A percentile compares a stretch with the other conserved stretches of the same genome.
Evolutionary conservation across 2,113 vertebrate genomes (phyloP).

Genomic region (Cololabis saira): DNA sequence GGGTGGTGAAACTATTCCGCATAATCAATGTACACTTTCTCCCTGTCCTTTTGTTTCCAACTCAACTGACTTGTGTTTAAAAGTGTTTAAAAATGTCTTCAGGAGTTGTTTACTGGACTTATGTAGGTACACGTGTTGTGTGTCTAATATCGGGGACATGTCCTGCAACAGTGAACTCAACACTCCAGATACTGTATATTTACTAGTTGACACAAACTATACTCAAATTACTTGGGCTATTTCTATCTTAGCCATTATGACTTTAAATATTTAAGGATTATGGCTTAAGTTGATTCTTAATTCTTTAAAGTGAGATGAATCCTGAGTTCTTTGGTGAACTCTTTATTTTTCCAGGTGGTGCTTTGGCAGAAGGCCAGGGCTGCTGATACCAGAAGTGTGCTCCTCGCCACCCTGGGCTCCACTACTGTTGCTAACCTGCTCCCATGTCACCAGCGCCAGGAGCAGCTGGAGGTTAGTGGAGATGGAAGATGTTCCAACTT

Average conservation of each 20-base stretch:
- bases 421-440: constrained; percentile 86
- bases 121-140: constrained; percentile 79
- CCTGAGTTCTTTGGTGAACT: constrained; percentile 48
- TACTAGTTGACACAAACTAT: no score
- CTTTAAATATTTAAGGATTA: not conserved
- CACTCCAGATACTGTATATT: no score
- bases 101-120: constrained; percentile 78
- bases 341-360: constrained; percentile 87
- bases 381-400: constrained; percentile 90
- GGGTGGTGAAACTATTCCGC: no score
- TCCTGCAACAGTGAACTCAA: constrained; percentile 31
- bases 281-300: no score
- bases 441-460: constrained; percentile 84
- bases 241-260: not conserved
- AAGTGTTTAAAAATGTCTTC: constrained; percentile 83
- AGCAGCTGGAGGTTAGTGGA: constrained; percentile 88
- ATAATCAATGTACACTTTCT: constrained; percentile 64
- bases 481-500: not conserved
- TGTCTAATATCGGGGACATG: constrained; percentile 77
- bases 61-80: constrained; percentile 81
- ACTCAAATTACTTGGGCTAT: not conserved
- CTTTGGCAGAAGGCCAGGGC: constrained; percentile 94
- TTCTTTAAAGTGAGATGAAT: no score
- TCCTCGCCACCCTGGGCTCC: constrained; percentile 90
- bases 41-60: constrained; percentile 78